Conservation (phyloP, 2,797 vertebrate species). For the Lepilemur septentrionalis region DNA sequence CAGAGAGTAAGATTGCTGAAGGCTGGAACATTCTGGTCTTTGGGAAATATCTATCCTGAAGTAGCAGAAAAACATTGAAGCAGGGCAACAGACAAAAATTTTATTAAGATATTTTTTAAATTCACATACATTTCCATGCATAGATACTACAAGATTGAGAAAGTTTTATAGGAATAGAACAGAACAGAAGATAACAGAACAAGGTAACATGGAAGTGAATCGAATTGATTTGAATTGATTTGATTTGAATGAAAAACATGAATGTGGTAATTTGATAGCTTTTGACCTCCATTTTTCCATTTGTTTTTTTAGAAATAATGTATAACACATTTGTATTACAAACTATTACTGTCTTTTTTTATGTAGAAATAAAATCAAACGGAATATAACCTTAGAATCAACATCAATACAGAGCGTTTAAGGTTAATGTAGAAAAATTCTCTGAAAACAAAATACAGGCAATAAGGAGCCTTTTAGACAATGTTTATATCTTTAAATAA, state of each 20-base stretch:
- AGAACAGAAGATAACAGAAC: not conserved
- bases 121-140: not conserved
- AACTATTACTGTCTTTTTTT: not conserved
- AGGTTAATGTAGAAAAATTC: not conserved
- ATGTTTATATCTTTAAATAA: constrained; percentile 22
- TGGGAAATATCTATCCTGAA: not conserved
- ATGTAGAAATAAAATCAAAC: not conserved
- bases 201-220: not conserved
- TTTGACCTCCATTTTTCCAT: not conserved
- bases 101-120: not conserved
- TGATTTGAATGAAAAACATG: not conserved
- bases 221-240: not conserved
- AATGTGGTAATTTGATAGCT: not conserved
- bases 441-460: not conserved
- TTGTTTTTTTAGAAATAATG: not conserved
- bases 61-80: not conserved
- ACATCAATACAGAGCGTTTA: not conserved
- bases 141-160: not conserved
- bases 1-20: not conserved
- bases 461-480: not conserved
- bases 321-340: not conserved
- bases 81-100: not conserved
- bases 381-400: not conserved
- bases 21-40: not conserved
- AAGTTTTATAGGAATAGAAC: not conserved